Percentiles rank a stretch among this genome's conserved stretches.
Conservation (phyloP, 2,888 invertebrate genomes). For the Elysia crispata region DNA sequence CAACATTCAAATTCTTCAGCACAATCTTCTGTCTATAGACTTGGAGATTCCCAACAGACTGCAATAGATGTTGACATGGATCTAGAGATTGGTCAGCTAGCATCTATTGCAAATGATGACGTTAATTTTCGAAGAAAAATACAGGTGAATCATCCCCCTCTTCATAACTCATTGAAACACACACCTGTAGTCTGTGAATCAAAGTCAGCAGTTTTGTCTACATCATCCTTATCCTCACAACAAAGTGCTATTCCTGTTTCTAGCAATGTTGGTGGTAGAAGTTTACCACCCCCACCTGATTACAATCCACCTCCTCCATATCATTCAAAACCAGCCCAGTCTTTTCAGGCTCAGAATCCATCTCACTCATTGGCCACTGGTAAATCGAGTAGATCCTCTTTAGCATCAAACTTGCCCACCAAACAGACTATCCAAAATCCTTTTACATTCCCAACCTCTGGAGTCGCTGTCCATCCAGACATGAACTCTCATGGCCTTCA, state of each 20-base stretch:
- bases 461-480: constrained; percentile 34
- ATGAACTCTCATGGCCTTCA: constrained; percentile 15
- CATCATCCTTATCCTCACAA: neutral
- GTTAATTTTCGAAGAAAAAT: neutral
- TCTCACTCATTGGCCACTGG: neutral
- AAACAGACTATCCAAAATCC: constrained; percentile 46
- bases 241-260: neutral
- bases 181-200: neutral
- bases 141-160: neutral
- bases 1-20: no score
- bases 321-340: no score
- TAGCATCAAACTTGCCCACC: neutral
- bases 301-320: neutral
- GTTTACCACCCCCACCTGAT: neutral
- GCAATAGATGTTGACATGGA: constrained; percentile 43
- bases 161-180: no score
- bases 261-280: neutral
- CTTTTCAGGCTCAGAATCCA: neutral
- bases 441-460: constrained; percentile 52
- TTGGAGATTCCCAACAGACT: constrained; percentile 44
- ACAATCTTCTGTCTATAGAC: constrained; percentile 9
- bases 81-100: constrained; percentile 42
- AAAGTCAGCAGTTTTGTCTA: neutral
- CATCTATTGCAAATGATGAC: constrained; percentile 36
- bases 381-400: neutral